Evolutionary conservation across 92 coral and sea anemone species (phyloP), one percentile per base, ranked within the genome.

Genomic region (Palythoa grandiflora): DNA sequence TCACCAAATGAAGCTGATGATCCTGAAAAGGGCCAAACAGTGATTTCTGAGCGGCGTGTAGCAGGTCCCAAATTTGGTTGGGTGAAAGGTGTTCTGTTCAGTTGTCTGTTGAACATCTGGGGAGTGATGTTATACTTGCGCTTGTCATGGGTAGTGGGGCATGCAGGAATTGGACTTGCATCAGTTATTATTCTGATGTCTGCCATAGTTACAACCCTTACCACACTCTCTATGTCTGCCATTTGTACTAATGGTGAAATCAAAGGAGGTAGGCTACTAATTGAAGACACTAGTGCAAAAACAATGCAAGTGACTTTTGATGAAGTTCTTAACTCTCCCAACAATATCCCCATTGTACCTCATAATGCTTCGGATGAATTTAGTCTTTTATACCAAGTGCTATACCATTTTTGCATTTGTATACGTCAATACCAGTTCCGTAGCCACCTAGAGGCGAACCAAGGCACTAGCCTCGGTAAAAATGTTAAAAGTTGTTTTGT

Each of bases 141-240:
- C 7, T 89, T 97, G 52, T 81, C 97, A 1, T 97, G 98, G 98
- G 97, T 97, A 38, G 98, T 97, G 3, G 99, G 99, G 50, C 99
- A 97, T 71, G 97, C 99, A 54, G 99, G 99, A 1, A 97, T 97
- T 73, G 99, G 97, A 44, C 78, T 95, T 89, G 96, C 97, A 13
- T 85, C 93, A 4, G 91, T 94, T 5, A 90, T 97, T 36, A 87
- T 97, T 21, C 51, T 92, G 61, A 83, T 97, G 68, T 94, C 98
- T 44, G 95, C 99, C 38, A 87, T 90, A 76, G 99, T 97, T 37
- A 97, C 99, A 10, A 94, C 86, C 15, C 73, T 97, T 40, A 97
- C 99, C 10, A 92, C 99, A 12, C 86, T 97, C 73, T 97, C 99
- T 50, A 94, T 97, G 98, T 97, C 99, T 15, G 99, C 99, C n/a